phyloP scores from a whole-genome alignment of 2,113 vertebrate species.

The Dascyllus trimaculatus region DNA sequence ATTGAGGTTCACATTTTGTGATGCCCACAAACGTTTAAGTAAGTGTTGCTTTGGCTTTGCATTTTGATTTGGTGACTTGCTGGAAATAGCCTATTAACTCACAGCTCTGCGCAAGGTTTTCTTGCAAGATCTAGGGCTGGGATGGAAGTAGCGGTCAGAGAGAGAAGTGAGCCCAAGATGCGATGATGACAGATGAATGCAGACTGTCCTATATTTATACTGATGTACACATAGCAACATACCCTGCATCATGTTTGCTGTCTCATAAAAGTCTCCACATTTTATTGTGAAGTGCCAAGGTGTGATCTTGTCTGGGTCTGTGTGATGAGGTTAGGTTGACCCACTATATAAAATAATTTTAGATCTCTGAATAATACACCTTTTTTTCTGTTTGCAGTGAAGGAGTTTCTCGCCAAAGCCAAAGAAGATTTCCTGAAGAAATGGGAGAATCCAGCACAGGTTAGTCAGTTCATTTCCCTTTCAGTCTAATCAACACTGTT shows the following conservation, averaged over 20 bases:
- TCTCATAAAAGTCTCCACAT: too few species aligned
- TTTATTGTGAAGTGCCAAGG: background rate
- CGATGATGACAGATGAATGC: background rate
- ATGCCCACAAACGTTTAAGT: background rate
- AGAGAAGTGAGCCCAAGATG: too few species aligned
- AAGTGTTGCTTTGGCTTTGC: background rate
- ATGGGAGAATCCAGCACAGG: conserved; percentile 94
- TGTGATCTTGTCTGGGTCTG: background rate
- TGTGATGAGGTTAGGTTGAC: background rate
- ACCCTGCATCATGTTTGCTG: background rate
- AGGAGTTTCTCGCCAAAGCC: conserved; percentile 96
- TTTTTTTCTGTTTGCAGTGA: conserved; percentile 83
- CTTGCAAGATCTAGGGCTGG: too few species aligned
- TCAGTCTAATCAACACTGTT: background rate
- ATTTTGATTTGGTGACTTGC: too few species aligned
- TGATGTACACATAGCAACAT: background rate
- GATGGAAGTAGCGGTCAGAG: too few species aligned
- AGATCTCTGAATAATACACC: background rate
- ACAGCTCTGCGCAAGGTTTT: too few species aligned
- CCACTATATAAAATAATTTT: background rate
- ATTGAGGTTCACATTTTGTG: too few species aligned
- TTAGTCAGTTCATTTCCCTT: conserved; percentile 48
- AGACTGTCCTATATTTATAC: background rate
- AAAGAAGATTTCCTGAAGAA: conserved; percentile 97
- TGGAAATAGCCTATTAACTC: too few species aligned